Base-by-base conservation (phyloP, 2,113 vertebrate genomes). In the Oxygymnocypris stewartii region DNA sequence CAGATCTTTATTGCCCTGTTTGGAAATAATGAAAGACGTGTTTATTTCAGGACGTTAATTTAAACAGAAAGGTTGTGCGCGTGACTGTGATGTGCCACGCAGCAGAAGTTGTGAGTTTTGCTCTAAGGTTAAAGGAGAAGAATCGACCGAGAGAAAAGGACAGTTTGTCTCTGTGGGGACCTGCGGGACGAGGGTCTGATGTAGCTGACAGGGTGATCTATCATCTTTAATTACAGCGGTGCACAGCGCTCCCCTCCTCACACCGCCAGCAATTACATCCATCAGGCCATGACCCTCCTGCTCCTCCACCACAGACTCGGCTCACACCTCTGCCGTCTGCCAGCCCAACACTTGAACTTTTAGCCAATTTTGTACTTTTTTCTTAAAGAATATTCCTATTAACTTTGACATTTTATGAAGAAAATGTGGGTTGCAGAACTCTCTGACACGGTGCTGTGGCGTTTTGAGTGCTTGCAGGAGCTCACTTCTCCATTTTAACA, bases 1-100 rank as follows among this genome's bases (percentile, higher is more conserved):
- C 96, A 97, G 94, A 99, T 99, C 92, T 97, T 98, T 9, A 96
- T 91, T 9, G 95, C 95, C 92, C 98, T 99, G 88, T 81, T 92
- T 80, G 88, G 87, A 88, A 89, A 71, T 79, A 44, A 86, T 28
- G 16, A 13, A 73, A 59, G 20, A n/a, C 10, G 31, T 76, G 8
- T 49, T 69, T 76, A 49, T 49, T 49, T 25, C 42, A 47, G 18
- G 28, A 59, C 35, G 67, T 44, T 42, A 2, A 49, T 44, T 61
- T 7, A 83, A 73, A 88, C 16, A 25, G 85, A 84, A n/a, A 65
- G 44, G 25, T 25, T 74, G 40, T 31, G 12, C n/a, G n/a, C 16
- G 23, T n/a, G n/a, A n/a, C 35, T 61, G 28, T 69, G 37, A 73
- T 20, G 42, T 12, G n/a, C 40, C 51, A 59, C 8, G 51, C 51